phyloP scores from a whole-genome alignment of 2,797 vertebrate species.

The Cetoscarus ocellatus region DNA sequence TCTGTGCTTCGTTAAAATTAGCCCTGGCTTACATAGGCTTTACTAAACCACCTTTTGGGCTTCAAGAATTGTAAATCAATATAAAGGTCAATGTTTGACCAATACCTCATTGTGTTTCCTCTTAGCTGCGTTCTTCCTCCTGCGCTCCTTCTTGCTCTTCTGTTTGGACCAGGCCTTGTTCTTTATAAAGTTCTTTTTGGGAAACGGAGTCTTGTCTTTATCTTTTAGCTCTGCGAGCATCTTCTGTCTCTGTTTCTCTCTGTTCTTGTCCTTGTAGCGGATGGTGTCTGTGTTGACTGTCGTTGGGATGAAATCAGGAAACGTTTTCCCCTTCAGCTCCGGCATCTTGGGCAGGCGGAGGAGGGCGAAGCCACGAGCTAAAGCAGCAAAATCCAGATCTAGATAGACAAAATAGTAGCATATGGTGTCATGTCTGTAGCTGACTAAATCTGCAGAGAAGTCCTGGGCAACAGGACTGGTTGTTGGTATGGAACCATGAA shows the following conservation, averaged over 20 bases:
- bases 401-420: not conserved
- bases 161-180: conserved; percentile 97
- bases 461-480: no score
- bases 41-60: no score
- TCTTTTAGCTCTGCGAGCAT: conserved; percentile 84
- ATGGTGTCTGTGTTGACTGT: conserved; percentile 91
- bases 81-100: not conserved
- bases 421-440: not conserved
- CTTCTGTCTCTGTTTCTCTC: conserved; percentile 92
- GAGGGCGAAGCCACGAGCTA: conserved; percentile 92
- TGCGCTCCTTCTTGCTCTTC: conserved; percentile 90
- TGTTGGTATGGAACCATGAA: no score
- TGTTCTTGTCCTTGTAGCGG: conserved; percentile 93
- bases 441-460: no score
- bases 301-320: conserved; percentile 86
- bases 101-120: conserved; percentile 89
- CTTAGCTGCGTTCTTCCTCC: conserved; percentile 86
- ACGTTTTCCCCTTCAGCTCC: conserved; percentile 89
- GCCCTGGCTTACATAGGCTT: no score
- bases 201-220: conserved; percentile 31
- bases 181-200: conserved; percentile 81
- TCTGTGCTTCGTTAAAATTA: no score
- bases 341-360: conserved; percentile 97
- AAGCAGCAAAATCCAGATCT: conserved; percentile 92
- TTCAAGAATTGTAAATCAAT: no score